phyloP scores from a whole-genome alignment of 2,797 vertebrate species.

The Knipowitschia caucasica region DNA sequence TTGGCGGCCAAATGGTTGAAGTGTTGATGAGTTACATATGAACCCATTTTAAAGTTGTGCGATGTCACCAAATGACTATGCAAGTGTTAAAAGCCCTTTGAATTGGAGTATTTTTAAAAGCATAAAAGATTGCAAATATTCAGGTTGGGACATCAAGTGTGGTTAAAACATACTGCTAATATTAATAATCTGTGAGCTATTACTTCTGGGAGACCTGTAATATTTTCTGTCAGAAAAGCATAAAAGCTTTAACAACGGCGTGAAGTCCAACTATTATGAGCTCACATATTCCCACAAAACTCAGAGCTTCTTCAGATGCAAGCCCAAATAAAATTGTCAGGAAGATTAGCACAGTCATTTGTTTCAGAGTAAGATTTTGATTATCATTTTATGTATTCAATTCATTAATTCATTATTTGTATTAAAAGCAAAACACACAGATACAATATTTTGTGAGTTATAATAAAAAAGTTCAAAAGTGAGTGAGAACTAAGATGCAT shows the following conservation, averaged over 20 bases:
- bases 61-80: slow-evolving; percentile 18
- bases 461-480: too few species aligned
- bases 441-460: too few species aligned
- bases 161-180: slow-evolving; percentile 1
- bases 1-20: slow-evolving; percentile 36
- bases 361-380: too few species aligned
- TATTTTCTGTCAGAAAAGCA: background rate
- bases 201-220: background rate
- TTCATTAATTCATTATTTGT: too few species aligned
- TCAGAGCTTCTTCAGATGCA: background rate
- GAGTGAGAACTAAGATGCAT: too few species aligned
- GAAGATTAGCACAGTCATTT: slow-evolving; percentile 1
- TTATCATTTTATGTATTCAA: too few species aligned
- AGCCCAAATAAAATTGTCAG: background rate
- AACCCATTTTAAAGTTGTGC: slow-evolving; percentile 28
- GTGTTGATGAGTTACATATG: slow-evolving; percentile 51
- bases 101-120: slow-evolving; percentile 7
- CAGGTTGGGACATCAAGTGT: slow-evolving; percentile 1
- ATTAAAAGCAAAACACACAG: too few species aligned
- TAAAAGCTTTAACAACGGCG: slow-evolving; percentile 9
- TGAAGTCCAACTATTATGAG: slow-evolving; percentile 9
- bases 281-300: slow-evolving; percentile 4
- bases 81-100: slow-evolving; percentile 11
- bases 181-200: slow-evolving; percentile 6
- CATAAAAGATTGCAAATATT: background rate